Percentiles rank a stretch among this genome's conserved stretches.
Evolutionary conservation across 2,113 vertebrate genomes (phyloP).

Genomic region (Callipepla squamata): DNA sequence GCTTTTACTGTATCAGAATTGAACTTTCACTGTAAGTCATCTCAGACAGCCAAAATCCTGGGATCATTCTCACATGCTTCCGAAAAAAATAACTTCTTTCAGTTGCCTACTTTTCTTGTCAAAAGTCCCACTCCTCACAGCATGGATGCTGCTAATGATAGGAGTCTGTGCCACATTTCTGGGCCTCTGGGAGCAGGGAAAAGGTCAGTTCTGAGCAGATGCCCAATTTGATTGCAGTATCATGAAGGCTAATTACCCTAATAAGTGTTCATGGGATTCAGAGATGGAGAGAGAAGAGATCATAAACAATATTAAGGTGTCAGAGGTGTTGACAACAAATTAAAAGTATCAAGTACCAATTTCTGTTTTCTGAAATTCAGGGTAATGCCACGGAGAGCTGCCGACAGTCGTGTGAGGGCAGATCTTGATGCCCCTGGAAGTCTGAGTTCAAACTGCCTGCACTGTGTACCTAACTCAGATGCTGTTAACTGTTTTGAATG

Average conservation of each 20-base stretch:
- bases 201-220: constrained; percentile 46
- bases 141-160: background rate
- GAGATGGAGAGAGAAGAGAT: constrained; percentile 23
- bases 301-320: constrained; percentile 36
- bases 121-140: background rate
- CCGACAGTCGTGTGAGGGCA: background rate
- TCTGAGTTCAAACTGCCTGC: background rate
- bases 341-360: constrained; percentile 17
- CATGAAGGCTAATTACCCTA: constrained; percentile 45
- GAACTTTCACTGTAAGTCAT: background rate
- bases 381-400: background rate
- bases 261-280: constrained; percentile 31
- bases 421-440: background rate
- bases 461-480: background rate
- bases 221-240: constrained; percentile 1
- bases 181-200: background rate
- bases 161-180: background rate
- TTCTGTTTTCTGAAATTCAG: constrained; percentile 20
- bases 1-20: background rate
- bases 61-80: background rate
- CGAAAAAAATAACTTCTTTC: constrained; percentile 6
- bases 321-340: constrained; percentile 34
- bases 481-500: background rate
- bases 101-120: background rate
- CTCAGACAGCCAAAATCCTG: background rate